Evolutionary conservation across 1,140 invertebrate species (phyloP), one percentile per base, ranked within the genome.

Genomic region (Diachasma alloeum): DNA sequence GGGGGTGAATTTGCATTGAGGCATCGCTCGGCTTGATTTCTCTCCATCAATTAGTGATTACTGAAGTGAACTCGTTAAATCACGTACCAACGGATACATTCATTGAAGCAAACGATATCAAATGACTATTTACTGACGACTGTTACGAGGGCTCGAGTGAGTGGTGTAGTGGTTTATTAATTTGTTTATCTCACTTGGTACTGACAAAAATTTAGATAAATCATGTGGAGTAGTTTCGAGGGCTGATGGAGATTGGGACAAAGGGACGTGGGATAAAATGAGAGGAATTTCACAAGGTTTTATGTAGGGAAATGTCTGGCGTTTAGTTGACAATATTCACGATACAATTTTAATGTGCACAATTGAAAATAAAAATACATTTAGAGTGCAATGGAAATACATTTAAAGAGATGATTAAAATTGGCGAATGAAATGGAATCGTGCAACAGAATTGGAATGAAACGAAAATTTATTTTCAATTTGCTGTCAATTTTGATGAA

Each of bases 61-160:
- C 17, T 66, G 53, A 24, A 44, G 31, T 73, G 68, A 17, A 74
- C 17, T 74, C 56, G 72, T 75, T 59, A 37, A 66, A 75, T 75
- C 39, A 67, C 39, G 42, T 39, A 70, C 19, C 31, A 70, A 79
- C 73, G 71, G 72, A 74, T 76, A 73, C 79, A 71, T 76, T 80
- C 78, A 76, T 83, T 77, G 78, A 79, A 81, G 19, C 76, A 77
- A 79, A 79, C 75, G 72, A 79, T 77, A 81, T 79, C 46, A 81
- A 83, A 82, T 83, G 69, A 81, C 82, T 80, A 82, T 83, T 81
- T 81, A 81, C 80, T 83, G 79, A 74, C 76, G 74, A 74, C 77
- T 37, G 59, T 66, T 36, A 66, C 8, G 73, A 79, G 71, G 75
- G 56, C 69, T 36, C 39, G 68, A 76, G 68, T 72, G 37, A 70